Evolutionary conservation across 2,888 invertebrate genomes (phyloP), one percentile per base, ranked within the genome.

Genomic region (Hedychridium roseum): DNA sequence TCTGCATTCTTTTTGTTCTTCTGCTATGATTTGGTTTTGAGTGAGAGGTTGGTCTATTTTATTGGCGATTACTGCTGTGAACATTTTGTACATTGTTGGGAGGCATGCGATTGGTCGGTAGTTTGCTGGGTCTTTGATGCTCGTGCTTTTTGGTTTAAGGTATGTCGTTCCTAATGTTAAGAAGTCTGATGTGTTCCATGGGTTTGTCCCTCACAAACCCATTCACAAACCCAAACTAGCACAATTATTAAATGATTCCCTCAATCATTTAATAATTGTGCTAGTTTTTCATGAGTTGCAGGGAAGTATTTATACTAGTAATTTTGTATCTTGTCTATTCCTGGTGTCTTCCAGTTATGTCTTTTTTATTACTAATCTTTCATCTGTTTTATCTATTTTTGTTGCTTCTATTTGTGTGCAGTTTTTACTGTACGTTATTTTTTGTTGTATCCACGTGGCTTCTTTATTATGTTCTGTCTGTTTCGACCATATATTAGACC

Each of bases 61-160:
- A n/a, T 42, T 42, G 3, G 18, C 14, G 7, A 42, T 42, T 6
- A 9, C 34, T 14, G 28, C n/a, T 30, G 28, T 40, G 6, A 40
- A 40, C 11, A 40, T n/a, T 16, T 31, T 40, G 18, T 40, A 40
- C 11, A 40, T 3, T 11, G 30, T 11, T 12, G 27, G 28, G 6
- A 38, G 15, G 27, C 39, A 30, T 6, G 39, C 31, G 7, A 38
- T 38, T 9, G 27, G 16, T 14, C 40, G 3, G 28, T 40, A 30
- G 3, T 40, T 23, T n/a, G n/a, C n/a, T n/a, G n/a, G n/a, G 5
- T 23, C 5, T 23, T 5, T 5, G 5, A 9, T 5, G n/a, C n/a
- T 5, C n/a, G 4, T 11, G n/a, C 11, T 12, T 11, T 5, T 31
- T 11, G 31, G 31, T 4, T 7, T n/a, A 5, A 31, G 5, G 11